Conservation (phyloP, 2,888 invertebrate species). For the Pandemis cinnamomeana region DNA sequence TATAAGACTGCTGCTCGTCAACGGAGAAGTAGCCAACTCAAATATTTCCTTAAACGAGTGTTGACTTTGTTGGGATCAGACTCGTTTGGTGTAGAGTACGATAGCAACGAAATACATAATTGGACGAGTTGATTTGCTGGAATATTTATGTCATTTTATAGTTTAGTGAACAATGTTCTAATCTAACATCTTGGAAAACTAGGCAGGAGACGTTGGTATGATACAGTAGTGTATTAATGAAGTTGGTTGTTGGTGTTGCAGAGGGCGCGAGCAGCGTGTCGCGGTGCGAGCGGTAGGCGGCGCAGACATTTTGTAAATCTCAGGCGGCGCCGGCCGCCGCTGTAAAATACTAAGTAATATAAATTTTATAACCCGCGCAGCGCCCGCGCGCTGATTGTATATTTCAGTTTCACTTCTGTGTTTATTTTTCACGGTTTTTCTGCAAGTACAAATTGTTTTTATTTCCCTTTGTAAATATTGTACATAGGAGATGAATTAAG, state of each 20-base stretch:
- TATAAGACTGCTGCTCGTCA: too few relatives aligned
- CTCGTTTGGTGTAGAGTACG: too few relatives aligned
- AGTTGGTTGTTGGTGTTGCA: conserved; percentile 51
- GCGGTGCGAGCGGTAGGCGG: conserved; percentile 73
- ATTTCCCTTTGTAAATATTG: conserved; percentile 84
- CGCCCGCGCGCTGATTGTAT: conserved; percentile 64
- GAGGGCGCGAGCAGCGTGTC: conserved; percentile 57
- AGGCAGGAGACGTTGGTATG: neutral
- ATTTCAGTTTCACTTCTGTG: conserved; percentile 71
- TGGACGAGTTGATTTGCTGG: too few relatives aligned
- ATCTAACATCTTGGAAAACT: too few relatives aligned
- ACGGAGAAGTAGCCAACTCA: too few relatives aligned
- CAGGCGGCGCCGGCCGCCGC: conserved; percentile 60
- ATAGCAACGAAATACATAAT: too few relatives aligned
- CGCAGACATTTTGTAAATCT: conserved; percentile 72
- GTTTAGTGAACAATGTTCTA: too few relatives aligned
- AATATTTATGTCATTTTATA: too few relatives aligned
- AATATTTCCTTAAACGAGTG: too few relatives aligned
- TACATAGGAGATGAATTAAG: conserved; percentile 75
- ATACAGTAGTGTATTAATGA: neutral
- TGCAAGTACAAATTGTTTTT: conserved; percentile 85
- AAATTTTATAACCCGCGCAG: conserved; percentile 60
- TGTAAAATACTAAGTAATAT: conserved; percentile 59
- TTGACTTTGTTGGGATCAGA: too few relatives aligned
- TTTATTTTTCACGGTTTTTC: conserved; percentile 78